These are phyloP conservation scores for Plutella xylostella DNA, from an alignment of 2,888 invertebrate genomes.

Conservation along the genomic window DNA sequence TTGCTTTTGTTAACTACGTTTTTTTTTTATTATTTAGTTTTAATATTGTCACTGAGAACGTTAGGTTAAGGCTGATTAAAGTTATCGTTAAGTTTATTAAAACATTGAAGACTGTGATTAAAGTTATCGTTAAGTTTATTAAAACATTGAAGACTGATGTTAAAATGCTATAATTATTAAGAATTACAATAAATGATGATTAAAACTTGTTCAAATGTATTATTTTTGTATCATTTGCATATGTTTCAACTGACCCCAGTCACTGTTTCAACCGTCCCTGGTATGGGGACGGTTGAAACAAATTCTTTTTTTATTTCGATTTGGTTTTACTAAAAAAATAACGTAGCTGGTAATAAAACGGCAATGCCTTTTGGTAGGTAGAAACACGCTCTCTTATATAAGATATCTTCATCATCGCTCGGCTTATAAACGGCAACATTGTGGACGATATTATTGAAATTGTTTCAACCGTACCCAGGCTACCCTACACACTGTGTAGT, in stretches of 20 bases:
- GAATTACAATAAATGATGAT: not conserved
- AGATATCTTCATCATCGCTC: not conserved
- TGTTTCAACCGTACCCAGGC: not conserved
- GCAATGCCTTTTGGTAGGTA: not conserved
- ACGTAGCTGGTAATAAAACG: not conserved
- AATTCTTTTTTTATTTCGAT: not conserved
- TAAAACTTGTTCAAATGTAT: not conserved
- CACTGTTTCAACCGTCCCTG: not conserved
- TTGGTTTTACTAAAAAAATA: not conserved
- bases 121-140: not conserved
- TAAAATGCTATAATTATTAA: not conserved
- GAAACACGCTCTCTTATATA: not conserved
- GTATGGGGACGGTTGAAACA: not conserved
- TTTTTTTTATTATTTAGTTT: too few species aligned
- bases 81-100: not conserved
- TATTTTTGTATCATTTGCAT: not conserved
- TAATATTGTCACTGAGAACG: too few species aligned
- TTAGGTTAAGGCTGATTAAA: not conserved
- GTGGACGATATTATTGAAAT: not conserved
- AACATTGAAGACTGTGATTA: not conserved
- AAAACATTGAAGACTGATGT: not conserved
- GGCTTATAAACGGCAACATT: not conserved
- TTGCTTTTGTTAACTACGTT: too few species aligned
- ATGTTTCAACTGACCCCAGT: not conserved
- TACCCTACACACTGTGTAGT: too few species aligned